Evolutionary conservation across 1,140 invertebrate species (phyloP), one percentile per base, ranked within the genome.

Genomic region (Sarcophaga bullata): DNA sequence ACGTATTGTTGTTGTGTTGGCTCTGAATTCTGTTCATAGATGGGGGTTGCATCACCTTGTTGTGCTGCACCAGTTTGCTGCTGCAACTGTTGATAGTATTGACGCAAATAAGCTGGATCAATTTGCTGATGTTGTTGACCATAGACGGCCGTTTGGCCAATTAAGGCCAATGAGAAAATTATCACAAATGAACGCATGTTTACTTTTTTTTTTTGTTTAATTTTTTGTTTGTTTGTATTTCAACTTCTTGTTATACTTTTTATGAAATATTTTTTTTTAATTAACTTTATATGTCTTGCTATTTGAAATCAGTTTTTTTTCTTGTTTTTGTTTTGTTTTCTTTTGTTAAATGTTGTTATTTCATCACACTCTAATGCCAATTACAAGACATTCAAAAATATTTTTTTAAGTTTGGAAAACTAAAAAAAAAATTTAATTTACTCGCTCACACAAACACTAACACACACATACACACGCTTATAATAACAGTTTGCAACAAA

Each of bases 21-120:
- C 82, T 90, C 88, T 15, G 88, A 88, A 72, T 90, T 90, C 80
- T 88, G 88, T 85, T 90, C 88, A 25, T 86, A 90, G 73, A 90
- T 90, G 83, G 88, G 88, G 72, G 88, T 90, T 76, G 86, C 87
- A 46, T 89, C 88, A 13, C 73, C 80, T 72, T 83, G 9, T 17
- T 73, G 50, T 48, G 52, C 83, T 52, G 85, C 86, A n/a, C 81
- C 75, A 58, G 85, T 85, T 15, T 86, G 86, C 50, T 88, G 86
- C 68, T 86, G 86, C 84, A 90, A 75, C 80, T 89, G 88, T 78
- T 90, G 88, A 73, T 90, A 90, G 84, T 90, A 90, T 80, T 90
- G 88, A 25, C 87, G 85, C 83, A 90, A 83, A 76, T 90, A 90
- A 83, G 88, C 87, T 85, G 88, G 88, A 85, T 90, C 88, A 83